Evolutionary conservation across 2,113 vertebrate species (phyloP), one percentile per base, ranked within the genome.

Genomic region (Dasyprocta punctata): DNA sequence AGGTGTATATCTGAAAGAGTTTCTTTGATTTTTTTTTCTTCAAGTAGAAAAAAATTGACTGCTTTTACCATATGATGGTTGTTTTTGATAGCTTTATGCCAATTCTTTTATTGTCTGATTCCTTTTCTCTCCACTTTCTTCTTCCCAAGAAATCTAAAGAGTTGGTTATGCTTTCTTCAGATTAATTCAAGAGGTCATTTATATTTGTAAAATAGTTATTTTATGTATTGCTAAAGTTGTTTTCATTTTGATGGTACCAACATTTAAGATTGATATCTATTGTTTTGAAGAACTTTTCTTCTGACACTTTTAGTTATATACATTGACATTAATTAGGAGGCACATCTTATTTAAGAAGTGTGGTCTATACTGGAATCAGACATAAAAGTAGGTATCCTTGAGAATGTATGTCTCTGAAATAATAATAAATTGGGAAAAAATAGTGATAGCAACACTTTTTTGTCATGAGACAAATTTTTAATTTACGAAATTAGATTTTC

Each of bases 401-500:
- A 93, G 80, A 95, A 67, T 49, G 20, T 92, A 0, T 90, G 95
- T 95, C 92, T 97, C 1, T 7, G 9, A 98, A 97, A 96, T 80
- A 82, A 78, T 96, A 96, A 69, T 38, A 61, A 87, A 92, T 95
- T 94, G 44, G 20, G 75, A 67, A 54, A 63, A 97, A 97, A 95
- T 89, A 96, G 36, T 61, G 84, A 26, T 49, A 97, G 80, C 75
- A 44, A 88, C 90, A 81, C 28, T 98, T 91, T 92, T 75, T 98
- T 95, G 90, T 97, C 97, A 81, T 58, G 85, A 97, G 81, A 86
- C 90, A 97, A 86, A 26, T 95, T 98, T 98, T 98, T 98, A 85
- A 97, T 98, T 98, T 97, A 97, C 96, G 92, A 98, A 98, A 98
- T 98, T 96, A 97, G 81, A 97, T 98, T 98, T 99, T 98, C 96